Percentiles rank a stretch among this genome's conserved stretches.
phyloP scores from a whole-genome alignment of 2,113 vertebrate species.

The Alethe castanea region DNA sequence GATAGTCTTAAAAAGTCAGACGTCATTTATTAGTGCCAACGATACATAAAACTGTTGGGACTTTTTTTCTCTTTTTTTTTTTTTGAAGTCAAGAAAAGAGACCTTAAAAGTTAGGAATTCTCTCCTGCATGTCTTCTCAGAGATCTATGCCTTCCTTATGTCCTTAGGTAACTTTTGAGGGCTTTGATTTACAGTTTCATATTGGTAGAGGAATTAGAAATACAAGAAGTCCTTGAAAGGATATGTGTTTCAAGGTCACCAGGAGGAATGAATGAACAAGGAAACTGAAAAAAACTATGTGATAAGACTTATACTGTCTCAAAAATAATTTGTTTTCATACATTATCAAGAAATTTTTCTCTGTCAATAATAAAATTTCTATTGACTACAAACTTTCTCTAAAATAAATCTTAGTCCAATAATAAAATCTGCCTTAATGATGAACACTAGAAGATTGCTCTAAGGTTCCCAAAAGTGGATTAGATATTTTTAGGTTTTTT shows the following conservation, averaged over 20 bases:
- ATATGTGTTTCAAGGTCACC: not conserved
- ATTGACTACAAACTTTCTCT: not conserved
- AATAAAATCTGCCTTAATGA: not conserved
- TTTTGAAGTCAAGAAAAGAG: not conserved
- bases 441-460: not conserved
- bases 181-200: not conserved
- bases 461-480: not conserved
- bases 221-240: not conserved
- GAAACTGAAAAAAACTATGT: not conserved
- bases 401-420: not conserved
- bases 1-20: not conserved
- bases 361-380: not conserved
- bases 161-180: not conserved
- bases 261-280: not conserved
- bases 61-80: not conserved
- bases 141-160: not conserved
- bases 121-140: not conserved
- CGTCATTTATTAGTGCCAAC: not conserved
- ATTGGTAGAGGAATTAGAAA: not conserved
- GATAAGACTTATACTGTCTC: not conserved
- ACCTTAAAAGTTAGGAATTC: not conserved
- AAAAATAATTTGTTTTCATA: not conserved
- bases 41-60: rapidly evolving
- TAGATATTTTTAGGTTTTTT: not conserved
- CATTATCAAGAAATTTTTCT: not conserved